Evolutionary conservation across 2,888 invertebrate species (phyloP).

Genomic region (Ornithoptera priamus): DNA sequence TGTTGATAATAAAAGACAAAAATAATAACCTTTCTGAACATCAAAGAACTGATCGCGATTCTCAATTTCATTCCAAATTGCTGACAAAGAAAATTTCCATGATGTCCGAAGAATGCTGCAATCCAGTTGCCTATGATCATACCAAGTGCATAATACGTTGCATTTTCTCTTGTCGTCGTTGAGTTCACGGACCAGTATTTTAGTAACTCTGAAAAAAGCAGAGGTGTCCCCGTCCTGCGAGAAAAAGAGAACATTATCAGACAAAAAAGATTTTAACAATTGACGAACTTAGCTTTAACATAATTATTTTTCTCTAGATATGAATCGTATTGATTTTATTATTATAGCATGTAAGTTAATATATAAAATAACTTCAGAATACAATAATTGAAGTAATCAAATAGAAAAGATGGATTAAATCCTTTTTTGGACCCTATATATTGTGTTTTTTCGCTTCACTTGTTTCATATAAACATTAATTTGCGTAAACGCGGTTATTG

Average conservation of each 20-base stretch:
- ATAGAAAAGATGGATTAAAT: too few relatives aligned
- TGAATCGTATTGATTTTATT: too few relatives aligned
- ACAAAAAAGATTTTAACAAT: background rate
- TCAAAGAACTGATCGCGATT: constrained; percentile 84
- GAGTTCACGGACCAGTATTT: constrained; percentile 77
- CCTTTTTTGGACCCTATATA: too few relatives aligned
- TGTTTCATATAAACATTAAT: background rate
- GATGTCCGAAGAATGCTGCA: constrained; percentile 83
- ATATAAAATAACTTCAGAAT: too few relatives aligned
- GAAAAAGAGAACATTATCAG: constrained; percentile 3
- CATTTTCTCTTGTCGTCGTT: constrained; percentile 64
- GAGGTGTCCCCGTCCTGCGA: constrained; percentile 80
- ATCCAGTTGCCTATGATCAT: constrained; percentile 71
- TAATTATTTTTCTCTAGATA: too few relatives aligned
- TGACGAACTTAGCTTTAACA: background rate
- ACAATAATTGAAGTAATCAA: too few relatives aligned
- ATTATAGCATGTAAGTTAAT: too few relatives aligned
- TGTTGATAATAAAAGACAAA: background rate
- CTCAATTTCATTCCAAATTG: constrained; percentile 87
- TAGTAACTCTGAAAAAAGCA: constrained; percentile 80
- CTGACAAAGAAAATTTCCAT: constrained; percentile 83
- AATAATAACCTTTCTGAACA: constrained; percentile 86
- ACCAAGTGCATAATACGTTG: constrained; percentile 74
- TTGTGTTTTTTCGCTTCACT: too few relatives aligned
- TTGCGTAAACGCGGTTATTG: background rate